Evolutionary conservation across 2,797 vertebrate species (phyloP).

Genomic region (Chaunax sp.): DNA sequence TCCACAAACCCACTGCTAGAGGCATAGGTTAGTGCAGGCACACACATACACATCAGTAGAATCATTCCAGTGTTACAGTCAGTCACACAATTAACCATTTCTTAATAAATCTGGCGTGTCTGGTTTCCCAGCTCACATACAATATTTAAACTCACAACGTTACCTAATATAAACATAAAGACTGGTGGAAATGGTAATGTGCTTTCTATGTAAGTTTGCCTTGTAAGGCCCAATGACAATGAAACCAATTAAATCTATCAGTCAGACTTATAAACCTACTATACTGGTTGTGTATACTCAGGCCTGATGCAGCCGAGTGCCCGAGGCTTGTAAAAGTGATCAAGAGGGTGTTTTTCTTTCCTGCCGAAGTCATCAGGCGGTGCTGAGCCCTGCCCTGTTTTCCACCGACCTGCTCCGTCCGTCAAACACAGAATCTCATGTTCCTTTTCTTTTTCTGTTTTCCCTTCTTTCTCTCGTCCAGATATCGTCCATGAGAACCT

Average conservation of each 20-base stretch:
- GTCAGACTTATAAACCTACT: conserved; percentile 32
- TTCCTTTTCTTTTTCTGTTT: not conserved
- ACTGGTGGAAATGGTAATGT: not conserved
- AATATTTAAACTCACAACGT: conserved; percentile 12
- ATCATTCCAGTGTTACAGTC: conserved; percentile 4
- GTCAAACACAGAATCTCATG: conserved; percentile 19
- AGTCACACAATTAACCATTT: conserved; percentile 23
- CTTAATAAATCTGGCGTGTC: conserved; percentile 11
- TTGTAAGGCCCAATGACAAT: conserved; percentile 3
- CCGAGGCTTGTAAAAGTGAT: conserved; percentile 28
- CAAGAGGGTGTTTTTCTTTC: conserved; percentile 26
- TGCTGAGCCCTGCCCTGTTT: conserved; percentile 6
- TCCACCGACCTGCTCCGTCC: conserved; percentile 30
- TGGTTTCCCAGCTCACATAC: conserved; percentile 4
- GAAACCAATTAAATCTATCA: conserved; percentile 39
- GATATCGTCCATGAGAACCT: conserved; percentile 97
- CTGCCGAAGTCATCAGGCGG: conserved; percentile 22
- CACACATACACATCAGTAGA: conserved; percentile 10
- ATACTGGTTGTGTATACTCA: conserved; percentile 7
- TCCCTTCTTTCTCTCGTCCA: conserved; percentile 48
- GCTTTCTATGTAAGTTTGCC: conserved; percentile 20
- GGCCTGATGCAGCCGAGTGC: conserved; percentile 1
- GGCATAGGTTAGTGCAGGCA: no score
- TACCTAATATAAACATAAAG: conserved; percentile 6
- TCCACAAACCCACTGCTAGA: no score